These are phyloP conservation scores for Limenitis camilla DNA, from an alignment of 2,888 invertebrate species.

Conservation along the genomic window DNA sequence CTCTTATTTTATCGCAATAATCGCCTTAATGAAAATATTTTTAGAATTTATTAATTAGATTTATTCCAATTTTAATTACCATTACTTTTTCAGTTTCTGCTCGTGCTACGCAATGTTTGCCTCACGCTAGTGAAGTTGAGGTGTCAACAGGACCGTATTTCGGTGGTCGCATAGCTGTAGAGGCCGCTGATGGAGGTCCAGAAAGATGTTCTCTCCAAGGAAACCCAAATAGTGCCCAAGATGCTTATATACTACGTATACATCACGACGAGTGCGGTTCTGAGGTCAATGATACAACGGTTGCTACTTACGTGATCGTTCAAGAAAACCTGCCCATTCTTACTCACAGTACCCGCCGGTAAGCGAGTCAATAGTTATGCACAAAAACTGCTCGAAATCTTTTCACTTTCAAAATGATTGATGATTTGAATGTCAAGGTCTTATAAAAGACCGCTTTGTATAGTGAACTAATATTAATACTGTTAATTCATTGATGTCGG, in stretches of 20 bases:
- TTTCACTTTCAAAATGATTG: slow-evolving; percentile 18
- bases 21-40: no score
- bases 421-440: slow-evolving; percentile 20
- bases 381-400: slow-evolving; percentile 13
- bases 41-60: not conserved
- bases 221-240: slow-evolving; percentile 80
- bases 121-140: slow-evolving; percentile 87
- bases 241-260: slow-evolving; percentile 83
- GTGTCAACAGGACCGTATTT: slow-evolving; percentile 88
- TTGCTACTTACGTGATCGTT: slow-evolving; percentile 87
- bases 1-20: no score
- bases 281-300: slow-evolving; percentile 83
- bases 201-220: slow-evolving; percentile 84
- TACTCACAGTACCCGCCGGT: slow-evolving; percentile 85
- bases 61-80: not conserved
- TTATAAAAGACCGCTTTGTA: slow-evolving; percentile 1
- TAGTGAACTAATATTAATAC: not conserved
- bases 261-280: slow-evolving; percentile 84
- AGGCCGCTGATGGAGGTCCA: slow-evolving; percentile 80
- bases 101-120: slow-evolving; percentile 84
- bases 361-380: slow-evolving; percentile 24
- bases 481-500: not conserved
- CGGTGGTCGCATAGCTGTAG: slow-evolving; percentile 84
- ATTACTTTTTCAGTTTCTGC: slow-evolving; percentile 79
- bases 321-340: slow-evolving; percentile 88